Conservation (phyloP, 2,113 vertebrate genomes). For the Carassius gibelio region DNA sequence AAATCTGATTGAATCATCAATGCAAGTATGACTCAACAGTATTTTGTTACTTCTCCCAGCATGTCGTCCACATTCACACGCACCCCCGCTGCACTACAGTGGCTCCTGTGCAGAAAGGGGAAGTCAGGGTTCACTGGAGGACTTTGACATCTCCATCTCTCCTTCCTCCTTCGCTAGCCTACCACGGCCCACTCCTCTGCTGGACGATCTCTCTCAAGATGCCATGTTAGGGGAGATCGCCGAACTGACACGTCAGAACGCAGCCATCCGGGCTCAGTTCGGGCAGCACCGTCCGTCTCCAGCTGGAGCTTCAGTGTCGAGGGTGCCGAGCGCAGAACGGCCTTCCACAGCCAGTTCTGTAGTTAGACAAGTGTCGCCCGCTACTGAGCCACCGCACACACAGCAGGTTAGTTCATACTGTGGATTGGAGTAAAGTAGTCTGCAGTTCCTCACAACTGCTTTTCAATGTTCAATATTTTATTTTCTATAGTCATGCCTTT, state of each 20-base stretch:
- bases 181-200: constrained; percentile 50
- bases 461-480: neutral
- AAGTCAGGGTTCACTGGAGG: constrained; percentile 53
- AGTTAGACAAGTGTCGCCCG: neutral
- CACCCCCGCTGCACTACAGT: neutral
- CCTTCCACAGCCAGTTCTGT: constrained; percentile 18
- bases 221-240: constrained; percentile 77
- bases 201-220: constrained; percentile 62
- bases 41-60: neutral
- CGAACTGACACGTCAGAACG: constrained; percentile 82
- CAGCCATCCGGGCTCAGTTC: constrained; percentile 79
- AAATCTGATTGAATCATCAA: neutral
- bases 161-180: constrained; percentile 62
- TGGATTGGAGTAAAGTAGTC: neutral
- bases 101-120: constrained; percentile 10
- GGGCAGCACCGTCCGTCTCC: constrained; percentile 59
- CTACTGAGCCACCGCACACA: constrained; percentile 8
- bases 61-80: neutral
- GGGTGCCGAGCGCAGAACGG: constrained; percentile 40
- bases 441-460: neutral
- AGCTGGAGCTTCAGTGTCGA: constrained; percentile 18
- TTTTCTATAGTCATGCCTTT: neutral
- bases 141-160: constrained; percentile 56
- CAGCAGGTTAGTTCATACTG: constrained; percentile 57
- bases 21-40: neutral